These are phyloP conservation scores for Phoenicopterus ruber DNA, from an alignment of 2,113 vertebrate genomes.

Conservation along the genomic window DNA sequence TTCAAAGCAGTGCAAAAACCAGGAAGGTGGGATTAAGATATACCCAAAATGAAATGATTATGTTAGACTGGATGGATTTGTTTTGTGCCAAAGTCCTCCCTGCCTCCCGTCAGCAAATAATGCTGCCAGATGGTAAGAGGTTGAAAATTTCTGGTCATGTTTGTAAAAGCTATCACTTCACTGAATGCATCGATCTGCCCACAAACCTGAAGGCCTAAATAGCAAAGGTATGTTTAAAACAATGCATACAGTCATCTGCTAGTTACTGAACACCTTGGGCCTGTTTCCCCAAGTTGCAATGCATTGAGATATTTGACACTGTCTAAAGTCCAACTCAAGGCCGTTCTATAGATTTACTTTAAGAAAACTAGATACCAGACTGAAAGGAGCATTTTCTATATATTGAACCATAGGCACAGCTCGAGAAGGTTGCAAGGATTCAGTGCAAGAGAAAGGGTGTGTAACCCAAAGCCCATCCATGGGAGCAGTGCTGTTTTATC, in stretches of 20 bases:
- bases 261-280: not conserved
- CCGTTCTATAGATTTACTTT: not conserved
- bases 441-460: not conserved
- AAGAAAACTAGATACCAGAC: not conserved
- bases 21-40: conserved; percentile 2
- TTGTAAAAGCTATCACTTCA: not conserved
- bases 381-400: not conserved
- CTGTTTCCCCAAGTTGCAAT: not conserved
- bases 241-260: not conserved
- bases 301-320: no score
- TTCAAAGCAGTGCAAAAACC: not conserved
- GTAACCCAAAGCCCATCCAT: not conserved
- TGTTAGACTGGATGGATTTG: not conserved
- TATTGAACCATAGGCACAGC: not conserved
- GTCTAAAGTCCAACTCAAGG: not conserved
- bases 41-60: conserved; percentile 4
- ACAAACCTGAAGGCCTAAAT: not conserved
- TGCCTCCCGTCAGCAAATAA: not conserved
- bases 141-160: not conserved
- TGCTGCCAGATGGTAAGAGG: not conserved
- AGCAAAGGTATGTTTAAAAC: not conserved
- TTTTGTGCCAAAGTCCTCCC: not conserved
- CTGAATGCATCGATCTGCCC: not conserved
- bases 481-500: not conserved
- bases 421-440: not conserved